Evolutionary conservation across 2,888 invertebrate species (phyloP), one percentile per base, ranked within the genome.

Genomic region (Drosophila quinaria): DNA sequence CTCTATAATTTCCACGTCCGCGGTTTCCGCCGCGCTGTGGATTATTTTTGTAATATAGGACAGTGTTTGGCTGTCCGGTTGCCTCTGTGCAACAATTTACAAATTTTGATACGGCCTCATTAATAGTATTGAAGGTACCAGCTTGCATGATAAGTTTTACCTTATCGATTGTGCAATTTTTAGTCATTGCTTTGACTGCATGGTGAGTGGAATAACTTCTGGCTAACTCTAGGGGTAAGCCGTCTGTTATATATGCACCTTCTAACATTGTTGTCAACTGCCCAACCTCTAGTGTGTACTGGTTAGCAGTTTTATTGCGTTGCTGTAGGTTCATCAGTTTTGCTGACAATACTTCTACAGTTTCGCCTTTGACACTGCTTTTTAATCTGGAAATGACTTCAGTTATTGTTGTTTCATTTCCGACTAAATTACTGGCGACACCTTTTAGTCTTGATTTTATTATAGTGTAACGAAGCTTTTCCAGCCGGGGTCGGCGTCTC

Each of bases 41-140:
- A 5, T 25, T 5, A 25, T 25, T 25, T 25, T 25, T 25, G 22
- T 25, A 25, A 25, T 5, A 25, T 5, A 25, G 22, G 22, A 25
- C 22, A 25, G 22, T 25, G 22, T 25, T 25, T 25, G 4, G 22
- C 22, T 25, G 22, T 5, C 22, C 22, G 5, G 22, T 25, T 25
- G 22, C 22, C 5, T 25, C 22, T 25, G 22, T 25, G 22, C 22
- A 25, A 25, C 22, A 5, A 25, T 25, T 25, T 25, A 25, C 22
- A 25, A 25, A 5, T 25, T 25, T 25, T 5, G 22, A 25, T 5
- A 25, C 22, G 5, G 22, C 22, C 4, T 25, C 22, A 25, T 25
- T 25, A 41, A 52, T 52, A 15, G 41, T 29, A 15, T 39, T 50
- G 19, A 50, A 93, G 93, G 84, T 22, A 17, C 44, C 46, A 35